Conservation (phyloP, 2,797 vertebrate species). For the Peromyscus melanophrys region DNA sequence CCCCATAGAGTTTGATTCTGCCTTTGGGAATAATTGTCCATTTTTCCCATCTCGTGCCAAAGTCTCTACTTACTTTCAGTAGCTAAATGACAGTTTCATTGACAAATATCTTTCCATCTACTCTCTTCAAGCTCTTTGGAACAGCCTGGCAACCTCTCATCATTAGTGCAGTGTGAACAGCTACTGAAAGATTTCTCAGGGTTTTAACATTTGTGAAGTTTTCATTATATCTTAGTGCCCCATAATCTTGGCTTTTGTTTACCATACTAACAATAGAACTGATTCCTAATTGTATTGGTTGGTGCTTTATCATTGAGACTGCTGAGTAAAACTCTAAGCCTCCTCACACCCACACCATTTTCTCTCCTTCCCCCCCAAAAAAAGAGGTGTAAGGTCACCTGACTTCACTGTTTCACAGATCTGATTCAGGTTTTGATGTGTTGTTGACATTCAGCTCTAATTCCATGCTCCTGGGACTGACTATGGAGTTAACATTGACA, state of each 20-base stretch:
- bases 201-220: not conserved
- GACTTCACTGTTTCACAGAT: not conserved
- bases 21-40: not conserved
- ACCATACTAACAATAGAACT: not conserved
- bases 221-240: not conserved
- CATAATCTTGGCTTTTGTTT: not conserved
- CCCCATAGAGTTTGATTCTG: not conserved
- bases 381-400: not conserved
- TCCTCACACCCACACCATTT: not conserved
- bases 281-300: not conserved
- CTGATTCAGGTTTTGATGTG: constrained; percentile 6
- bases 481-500: constrained; percentile 23
- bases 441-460: constrained; percentile 1
- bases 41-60: not conserved
- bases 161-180: not conserved
- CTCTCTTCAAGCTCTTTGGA: not conserved
- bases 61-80: not conserved
- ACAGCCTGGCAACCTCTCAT: not conserved
- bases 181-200: not conserved
- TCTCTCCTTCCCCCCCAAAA: not conserved
- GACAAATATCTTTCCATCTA: not conserved
- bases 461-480: constrained; percentile 25
- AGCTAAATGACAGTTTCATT: not conserved
- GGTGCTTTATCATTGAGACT: not conserved
- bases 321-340: not conserved